Evolutionary conservation across 2,888 invertebrate genomes (phyloP).

Genomic region (Spodoptera picta): DNA sequence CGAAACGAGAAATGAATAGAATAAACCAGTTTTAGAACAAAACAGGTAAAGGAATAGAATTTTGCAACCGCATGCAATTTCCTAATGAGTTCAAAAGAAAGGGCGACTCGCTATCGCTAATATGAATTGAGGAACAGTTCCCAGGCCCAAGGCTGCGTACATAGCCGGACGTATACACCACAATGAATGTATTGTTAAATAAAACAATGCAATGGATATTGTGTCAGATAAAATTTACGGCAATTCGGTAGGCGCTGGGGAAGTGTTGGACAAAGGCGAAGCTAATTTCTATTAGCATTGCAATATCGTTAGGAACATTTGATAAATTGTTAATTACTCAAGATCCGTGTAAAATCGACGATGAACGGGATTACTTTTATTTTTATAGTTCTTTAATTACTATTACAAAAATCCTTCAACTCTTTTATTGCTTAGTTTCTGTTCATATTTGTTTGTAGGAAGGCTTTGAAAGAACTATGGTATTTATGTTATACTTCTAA

Average conservation of each 20-base stretch:
- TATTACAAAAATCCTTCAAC: no score
- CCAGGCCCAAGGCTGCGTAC: conserved; percentile 57
- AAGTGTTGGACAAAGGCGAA: conserved; percentile 45
- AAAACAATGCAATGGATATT: conserved; percentile 68
- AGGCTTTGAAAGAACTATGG: no score
- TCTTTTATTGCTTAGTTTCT: no score
- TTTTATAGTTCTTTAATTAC: background rate
- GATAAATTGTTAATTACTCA: conserved; percentile 20
- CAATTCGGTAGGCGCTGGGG: conserved; percentile 31
- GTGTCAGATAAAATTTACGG: conserved; percentile 56
- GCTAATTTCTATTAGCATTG: conserved; percentile 27
- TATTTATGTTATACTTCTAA: no score
- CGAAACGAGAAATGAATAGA: conserved; percentile 3
- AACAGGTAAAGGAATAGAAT: conserved; percentile 38
- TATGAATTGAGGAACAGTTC: conserved; percentile 36
- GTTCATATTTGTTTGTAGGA: no score
- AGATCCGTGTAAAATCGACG: background rate
- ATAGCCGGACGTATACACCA: conserved; percentile 61
- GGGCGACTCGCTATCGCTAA: conserved; percentile 13
- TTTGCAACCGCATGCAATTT: conserved; percentile 14
- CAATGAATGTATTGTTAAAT: conserved; percentile 69
- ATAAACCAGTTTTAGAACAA: conserved; percentile 4
- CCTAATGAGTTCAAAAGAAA: conserved; percentile 49
- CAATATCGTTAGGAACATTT: conserved; percentile 15
- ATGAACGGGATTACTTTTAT: conserved; percentile 1